phyloP scores from a whole-genome alignment of 2,888 invertebrate genomes.

The Agrotis puta region DNA sequence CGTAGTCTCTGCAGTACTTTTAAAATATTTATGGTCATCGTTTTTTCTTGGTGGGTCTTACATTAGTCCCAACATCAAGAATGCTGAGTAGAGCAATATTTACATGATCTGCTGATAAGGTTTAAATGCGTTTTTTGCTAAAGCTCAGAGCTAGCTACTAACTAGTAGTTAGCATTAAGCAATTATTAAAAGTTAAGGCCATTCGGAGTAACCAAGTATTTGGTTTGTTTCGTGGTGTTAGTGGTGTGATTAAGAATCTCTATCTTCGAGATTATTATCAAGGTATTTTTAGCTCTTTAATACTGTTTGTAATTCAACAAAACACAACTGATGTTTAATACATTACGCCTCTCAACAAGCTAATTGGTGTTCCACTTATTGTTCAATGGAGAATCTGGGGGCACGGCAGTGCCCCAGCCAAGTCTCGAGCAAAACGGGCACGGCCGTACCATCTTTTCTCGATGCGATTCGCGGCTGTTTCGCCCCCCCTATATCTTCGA shows the following conservation, averaged over 20 bases:
- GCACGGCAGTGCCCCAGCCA: too few species aligned
- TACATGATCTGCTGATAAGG: constrained; percentile 62
- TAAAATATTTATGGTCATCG: constrained; percentile 78
- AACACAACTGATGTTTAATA: constrained; percentile 25
- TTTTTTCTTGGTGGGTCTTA: constrained; percentile 71
- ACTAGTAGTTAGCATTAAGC: constrained; percentile 28
- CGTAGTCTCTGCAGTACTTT: constrained; percentile 74
- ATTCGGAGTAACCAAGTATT: background rate
- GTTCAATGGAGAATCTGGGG: constrained; percentile 11
- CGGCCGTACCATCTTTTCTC: too few species aligned
- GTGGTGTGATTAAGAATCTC: constrained; percentile 18
- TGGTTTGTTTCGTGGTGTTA: background rate
- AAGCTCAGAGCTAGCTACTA: constrained; percentile 39
- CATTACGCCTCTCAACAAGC: constrained; percentile 27
- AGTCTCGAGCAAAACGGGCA: too few species aligned
- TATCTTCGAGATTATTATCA: constrained; percentile 12
- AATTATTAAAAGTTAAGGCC: constrained; percentile 21
- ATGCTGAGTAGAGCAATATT: constrained; percentile 54
- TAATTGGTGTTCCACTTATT: constrained; percentile 37
- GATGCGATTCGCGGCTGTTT: too few species aligned
- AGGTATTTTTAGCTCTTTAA: constrained; percentile 11
- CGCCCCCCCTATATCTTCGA: too few species aligned
- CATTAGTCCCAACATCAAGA: constrained; percentile 66
- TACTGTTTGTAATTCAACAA: background rate
- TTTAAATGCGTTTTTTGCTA: constrained; percentile 47